phyloP scores from a whole-genome alignment of 2,888 invertebrate genomes.

The Cheilosia impressa region DNA sequence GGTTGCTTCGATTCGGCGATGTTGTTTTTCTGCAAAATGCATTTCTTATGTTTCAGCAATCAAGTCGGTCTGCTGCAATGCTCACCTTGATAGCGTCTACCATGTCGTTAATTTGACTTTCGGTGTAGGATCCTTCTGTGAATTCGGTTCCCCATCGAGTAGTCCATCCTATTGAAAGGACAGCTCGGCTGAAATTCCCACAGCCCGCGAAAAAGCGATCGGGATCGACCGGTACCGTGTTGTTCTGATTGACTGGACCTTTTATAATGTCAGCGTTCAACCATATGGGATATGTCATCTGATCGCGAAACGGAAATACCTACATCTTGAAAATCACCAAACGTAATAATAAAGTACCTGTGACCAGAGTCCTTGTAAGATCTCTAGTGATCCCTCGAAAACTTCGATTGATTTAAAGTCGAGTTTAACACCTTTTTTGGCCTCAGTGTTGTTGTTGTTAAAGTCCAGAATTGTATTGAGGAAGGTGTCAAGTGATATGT shows the following conservation, averaged over 20 bases:
- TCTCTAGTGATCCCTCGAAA: constrained; percentile 85
- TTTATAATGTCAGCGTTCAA: constrained; percentile 92
- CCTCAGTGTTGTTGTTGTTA: constrained; percentile 83
- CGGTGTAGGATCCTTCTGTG: constrained; percentile 86
- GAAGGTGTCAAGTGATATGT: constrained; percentile 90
- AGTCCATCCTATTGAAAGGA: constrained; percentile 94
- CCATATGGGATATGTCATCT: constrained; percentile 91
- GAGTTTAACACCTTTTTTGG: constrained; percentile 91
- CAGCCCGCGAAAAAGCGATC: constrained; percentile 86
- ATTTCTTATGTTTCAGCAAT: background rate
- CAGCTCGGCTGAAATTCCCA: constrained; percentile 86
- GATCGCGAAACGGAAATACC: background rate
- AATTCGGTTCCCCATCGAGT: constrained; percentile 86
- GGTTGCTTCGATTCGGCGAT: constrained; percentile 85
- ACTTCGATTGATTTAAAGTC: constrained; percentile 94
- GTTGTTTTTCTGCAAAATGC: constrained; percentile 77
- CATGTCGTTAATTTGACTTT: constrained; percentile 89
- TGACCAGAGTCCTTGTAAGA: constrained; percentile 82
- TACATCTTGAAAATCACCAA: background rate
- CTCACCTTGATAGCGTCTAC: constrained; percentile 85
- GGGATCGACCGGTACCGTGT: constrained; percentile 86
- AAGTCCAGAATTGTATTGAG: constrained; percentile 85
- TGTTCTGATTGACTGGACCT: constrained; percentile 88
- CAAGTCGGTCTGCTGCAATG: background rate
- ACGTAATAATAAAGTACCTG: constrained; percentile 80